Base-by-base conservation (phyloP, 2,888 invertebrate species). In the Drosophila prostipennis region DNA sequence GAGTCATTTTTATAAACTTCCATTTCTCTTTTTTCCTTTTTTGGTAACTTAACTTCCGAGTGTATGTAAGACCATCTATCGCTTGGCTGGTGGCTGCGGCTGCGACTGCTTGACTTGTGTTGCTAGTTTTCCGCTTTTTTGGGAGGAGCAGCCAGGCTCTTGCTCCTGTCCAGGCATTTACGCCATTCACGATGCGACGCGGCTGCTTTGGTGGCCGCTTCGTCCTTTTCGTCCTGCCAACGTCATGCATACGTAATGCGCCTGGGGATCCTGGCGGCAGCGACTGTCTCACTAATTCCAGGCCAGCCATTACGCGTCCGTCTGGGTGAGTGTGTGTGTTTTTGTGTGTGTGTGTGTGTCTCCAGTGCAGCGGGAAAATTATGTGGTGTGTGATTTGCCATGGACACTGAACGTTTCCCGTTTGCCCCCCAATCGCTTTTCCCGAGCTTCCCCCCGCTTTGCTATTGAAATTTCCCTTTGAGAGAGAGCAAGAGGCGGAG, bases 371-470 rank as follows among this genome's bases (percentile, higher is more conserved):
- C 89, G 83, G 87, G 65, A 79, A 88, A 88, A 88, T 88, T 85
- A 89, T 89, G 88, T 89, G 89, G 89, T 79, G 74, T 87, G 85
- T 84, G 81, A 88, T 88, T 89, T 83, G 88, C 79, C 76, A 78
- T 78, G 77, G 74, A 72, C 77, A 70, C 63, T 71, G 63, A 58
- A 42, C 72, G 77, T 55, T 67, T 72, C 58, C 59, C 65, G 53
- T 51, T 54, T 49, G 39, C 26, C 45, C 26, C 34, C 37, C 16
- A 37, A 51, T 52, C 52, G 37, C 46, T 64, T 55, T 52, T 45
- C 52, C 34, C 19, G 19, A 19, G 19, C 19, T 8, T 3, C 36
- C 8, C 58, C n/a, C 46, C 32, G 59, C 54, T 65, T 43, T 54
- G 36, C 56, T 40, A 36, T 53, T 45, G 58, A 51, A 64, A 61